Evolutionary conservation across 2,797 vertebrate genomes (phyloP).

Genomic region (Bradypodion pumilum): DNA sequence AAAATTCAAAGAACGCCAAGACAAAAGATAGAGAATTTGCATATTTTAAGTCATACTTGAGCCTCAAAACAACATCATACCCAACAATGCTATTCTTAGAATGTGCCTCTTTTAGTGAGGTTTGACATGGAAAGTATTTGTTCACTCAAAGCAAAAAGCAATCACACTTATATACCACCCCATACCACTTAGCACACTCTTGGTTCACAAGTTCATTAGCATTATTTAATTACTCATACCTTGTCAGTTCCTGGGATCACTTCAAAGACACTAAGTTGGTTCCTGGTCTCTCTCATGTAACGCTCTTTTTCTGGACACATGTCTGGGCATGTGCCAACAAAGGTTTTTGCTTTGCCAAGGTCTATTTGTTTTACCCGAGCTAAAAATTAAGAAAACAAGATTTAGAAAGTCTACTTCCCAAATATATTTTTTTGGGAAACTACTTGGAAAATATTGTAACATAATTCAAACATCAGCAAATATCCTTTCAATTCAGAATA

Average conservation of each 20-base stretch:
- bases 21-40: background rate
- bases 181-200: too few relatives aligned
- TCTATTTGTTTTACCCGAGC: constrained; percentile 90
- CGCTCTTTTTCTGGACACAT: constrained; percentile 99
- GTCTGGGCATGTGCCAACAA: constrained; percentile 94
- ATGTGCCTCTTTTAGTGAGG: background rate
- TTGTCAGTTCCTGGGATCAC: constrained; percentile 87
- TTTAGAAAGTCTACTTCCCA: background rate
- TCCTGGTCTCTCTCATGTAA: constrained; percentile 96
- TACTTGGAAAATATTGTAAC: background rate
- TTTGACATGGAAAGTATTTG: background rate
- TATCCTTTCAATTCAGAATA: too few relatives aligned
- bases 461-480: too few relatives aligned
- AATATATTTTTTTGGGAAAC: background rate
- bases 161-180: too few relatives aligned
- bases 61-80: background rate
- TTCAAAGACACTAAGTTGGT: constrained; percentile 92
- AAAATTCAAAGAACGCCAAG: background rate
- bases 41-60: background rate
- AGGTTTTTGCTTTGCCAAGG: constrained; percentile 89
- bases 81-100: background rate
- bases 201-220: too few relatives aligned
- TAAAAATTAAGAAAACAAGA: constrained; percentile 49
- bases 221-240: too few relatives aligned
- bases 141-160: too few relatives aligned